These are phyloP conservation scores for Dicrostonyx torquatus DNA, from an alignment of 2,797 vertebrate genomes.

Conservation along the genomic window DNA sequence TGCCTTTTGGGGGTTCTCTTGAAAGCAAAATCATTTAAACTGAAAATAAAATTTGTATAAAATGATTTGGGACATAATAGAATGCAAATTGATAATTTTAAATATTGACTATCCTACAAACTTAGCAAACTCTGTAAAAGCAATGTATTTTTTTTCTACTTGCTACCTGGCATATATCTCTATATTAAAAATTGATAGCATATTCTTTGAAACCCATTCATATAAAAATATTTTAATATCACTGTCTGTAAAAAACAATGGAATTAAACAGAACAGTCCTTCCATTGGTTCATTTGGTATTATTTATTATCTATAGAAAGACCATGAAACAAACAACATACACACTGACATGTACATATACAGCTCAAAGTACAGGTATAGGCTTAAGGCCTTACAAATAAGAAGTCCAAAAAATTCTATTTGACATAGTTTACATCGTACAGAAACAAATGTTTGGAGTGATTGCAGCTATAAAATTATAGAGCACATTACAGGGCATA, in stretches of 20 bases:
- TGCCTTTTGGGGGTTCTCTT: not conserved
- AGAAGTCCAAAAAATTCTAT: constrained; percentile 5
- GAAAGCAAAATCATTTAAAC: constrained; percentile 56
- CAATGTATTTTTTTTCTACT: not conserved
- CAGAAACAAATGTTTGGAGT: not conserved
- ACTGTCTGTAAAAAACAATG: not conserved
- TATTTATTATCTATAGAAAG: constrained; percentile 45
- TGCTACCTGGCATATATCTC: not conserved
- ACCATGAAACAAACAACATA: not conserved
- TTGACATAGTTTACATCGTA: constrained; percentile 25
- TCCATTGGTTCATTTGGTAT: not conserved
- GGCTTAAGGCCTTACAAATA: constrained; percentile 10
- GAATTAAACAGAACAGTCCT: constrained; percentile 3
- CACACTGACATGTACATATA: not conserved
- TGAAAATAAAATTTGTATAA: constrained; percentile 26
- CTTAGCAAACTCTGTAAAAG: constrained; percentile 26
- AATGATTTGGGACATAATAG: not conserved
- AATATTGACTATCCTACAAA: not conserved
- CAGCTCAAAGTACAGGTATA: not conserved
- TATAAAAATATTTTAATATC: constrained; percentile 11
- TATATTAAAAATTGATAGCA: not conserved
- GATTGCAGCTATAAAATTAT: constrained; percentile 19
- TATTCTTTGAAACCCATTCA: constrained; percentile 19
- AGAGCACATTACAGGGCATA: not conserved
- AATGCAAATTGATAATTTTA: constrained; percentile 14